Evolutionary conservation across 2,888 invertebrate species (phyloP).

Genomic region (Leucoptera coffeella): DNA sequence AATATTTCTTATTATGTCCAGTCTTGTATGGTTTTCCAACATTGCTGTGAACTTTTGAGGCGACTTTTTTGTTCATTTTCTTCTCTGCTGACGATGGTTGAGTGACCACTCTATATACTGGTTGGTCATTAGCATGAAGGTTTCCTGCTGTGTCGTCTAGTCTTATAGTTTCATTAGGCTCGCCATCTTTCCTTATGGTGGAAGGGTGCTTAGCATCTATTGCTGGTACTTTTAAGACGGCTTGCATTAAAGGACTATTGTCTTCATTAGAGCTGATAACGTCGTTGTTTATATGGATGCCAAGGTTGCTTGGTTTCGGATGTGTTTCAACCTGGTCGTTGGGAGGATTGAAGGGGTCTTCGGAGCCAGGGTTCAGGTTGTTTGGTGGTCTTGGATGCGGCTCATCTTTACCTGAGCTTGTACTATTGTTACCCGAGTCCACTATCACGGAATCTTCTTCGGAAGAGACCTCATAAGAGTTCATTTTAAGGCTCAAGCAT

Average conservation of each 20-base stretch:
- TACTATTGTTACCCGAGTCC: constrained; percentile 15
- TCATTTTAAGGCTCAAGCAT: constrained; percentile 43
- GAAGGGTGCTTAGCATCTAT: constrained; percentile 26
- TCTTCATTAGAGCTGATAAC: constrained; percentile 31
- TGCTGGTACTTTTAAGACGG: constrained; percentile 29
- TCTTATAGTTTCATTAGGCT: constrained; percentile 29
- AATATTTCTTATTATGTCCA: constrained; percentile 34
- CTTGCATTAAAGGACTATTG: constrained; percentile 31
- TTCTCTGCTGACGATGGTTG: constrained; percentile 30
- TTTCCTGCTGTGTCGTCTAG: constrained; percentile 39
- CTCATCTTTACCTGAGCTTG: constrained; percentile 10
- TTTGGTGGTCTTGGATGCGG: constrained; percentile 15
- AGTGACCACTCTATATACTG: constrained; percentile 40
- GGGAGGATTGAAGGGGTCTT: constrained; percentile 14
- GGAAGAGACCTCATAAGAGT: constrained; percentile 23
- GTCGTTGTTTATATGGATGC: constrained; percentile 27
- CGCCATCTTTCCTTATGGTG: constrained; percentile 30
- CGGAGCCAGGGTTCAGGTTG: constrained; percentile 12
- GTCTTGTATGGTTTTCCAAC: constrained; percentile 25
- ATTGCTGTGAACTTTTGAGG: constrained; percentile 20
- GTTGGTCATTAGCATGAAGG: constrained; percentile 41
- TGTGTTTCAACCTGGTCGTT: constrained; percentile 15
- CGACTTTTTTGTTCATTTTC: constrained; percentile 30
- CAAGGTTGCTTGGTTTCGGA: constrained; percentile 26
- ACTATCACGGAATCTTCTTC: constrained; percentile 22